phyloP scores from a whole-genome alignment of 2,113 vertebrate genomes.

The Hydrolagus affinis region DNA sequence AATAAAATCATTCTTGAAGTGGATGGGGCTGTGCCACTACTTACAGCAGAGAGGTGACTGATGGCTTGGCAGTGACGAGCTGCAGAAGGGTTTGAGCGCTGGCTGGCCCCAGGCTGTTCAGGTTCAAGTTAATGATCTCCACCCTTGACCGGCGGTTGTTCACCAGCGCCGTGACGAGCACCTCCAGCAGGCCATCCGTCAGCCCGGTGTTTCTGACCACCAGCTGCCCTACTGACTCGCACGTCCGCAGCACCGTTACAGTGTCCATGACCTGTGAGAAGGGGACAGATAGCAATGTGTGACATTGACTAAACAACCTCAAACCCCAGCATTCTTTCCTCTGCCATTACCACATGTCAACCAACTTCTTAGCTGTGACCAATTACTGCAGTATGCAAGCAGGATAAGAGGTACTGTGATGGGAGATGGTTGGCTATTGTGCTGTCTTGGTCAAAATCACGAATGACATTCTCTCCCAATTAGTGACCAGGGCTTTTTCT shows the following conservation, averaged over 20 bases:
- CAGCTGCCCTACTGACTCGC: slow-evolving; percentile 60
- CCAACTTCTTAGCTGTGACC: no score
- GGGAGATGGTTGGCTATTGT: no score
- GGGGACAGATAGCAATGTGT: background rate
- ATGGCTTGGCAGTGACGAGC: slow-evolving; percentile 53
- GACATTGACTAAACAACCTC: background rate
- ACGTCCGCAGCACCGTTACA: slow-evolving; percentile 49
- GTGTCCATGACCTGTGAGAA: slow-evolving; percentile 53
- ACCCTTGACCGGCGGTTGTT: slow-evolving; percentile 53
- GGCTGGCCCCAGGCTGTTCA: slow-evolving; percentile 59
- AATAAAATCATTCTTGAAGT: no score
- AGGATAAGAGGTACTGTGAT: background rate
- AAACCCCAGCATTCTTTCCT: no score
- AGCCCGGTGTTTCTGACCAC: slow-evolving; percentile 65
- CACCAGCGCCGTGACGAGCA: slow-evolving; percentile 50
- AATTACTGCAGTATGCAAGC: no score
- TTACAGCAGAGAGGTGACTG: slow-evolving; percentile 59
- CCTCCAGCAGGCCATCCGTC: slow-evolving; percentile 55
- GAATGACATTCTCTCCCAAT: no score
- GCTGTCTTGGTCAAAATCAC: no score
- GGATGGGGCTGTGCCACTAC: slow-evolving; percentile 33
- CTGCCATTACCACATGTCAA: no score
- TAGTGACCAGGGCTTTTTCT: no score
- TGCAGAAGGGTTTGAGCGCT: slow-evolving; percentile 57
- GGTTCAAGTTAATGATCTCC: slow-evolving; percentile 63